phyloP scores from a whole-genome alignment of 2,888 invertebrate species.

The Graphium colonna region DNA sequence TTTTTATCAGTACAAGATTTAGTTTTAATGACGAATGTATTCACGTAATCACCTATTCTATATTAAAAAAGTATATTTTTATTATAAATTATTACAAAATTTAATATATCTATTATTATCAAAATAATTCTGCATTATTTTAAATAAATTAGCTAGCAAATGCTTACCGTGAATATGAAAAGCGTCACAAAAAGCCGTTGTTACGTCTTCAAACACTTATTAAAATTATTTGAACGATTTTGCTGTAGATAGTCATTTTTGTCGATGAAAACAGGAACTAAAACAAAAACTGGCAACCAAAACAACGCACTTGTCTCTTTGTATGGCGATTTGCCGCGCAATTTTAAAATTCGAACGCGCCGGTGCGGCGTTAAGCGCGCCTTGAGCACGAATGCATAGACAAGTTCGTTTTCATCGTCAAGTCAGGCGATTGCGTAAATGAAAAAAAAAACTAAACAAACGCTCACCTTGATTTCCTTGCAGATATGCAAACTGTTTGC shows the following conservation, averaged over 20 bases:
- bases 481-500: constrained; percentile 29
- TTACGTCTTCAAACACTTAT: constrained; percentile 57
- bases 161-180: constrained; percentile 23
- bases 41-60: too few relatives aligned
- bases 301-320: constrained; percentile 6
- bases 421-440: constrained; percentile 31
- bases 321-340: constrained; percentile 4
- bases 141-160: too few relatives aligned
- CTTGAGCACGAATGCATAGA: constrained; percentile 46
- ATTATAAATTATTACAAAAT: too few relatives aligned
- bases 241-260: constrained; percentile 74
- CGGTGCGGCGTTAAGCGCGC: constrained; percentile 49
- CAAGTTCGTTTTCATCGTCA: constrained; percentile 44
- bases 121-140: too few relatives aligned
- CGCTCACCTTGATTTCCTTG: constrained; percentile 58
- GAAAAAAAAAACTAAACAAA: constrained; percentile 32
- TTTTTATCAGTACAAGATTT: too few relatives aligned
- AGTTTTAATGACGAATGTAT: too few relatives aligned
- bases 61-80: too few relatives aligned
- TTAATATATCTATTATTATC: too few relatives aligned
- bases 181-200: background rate
- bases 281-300: background rate
- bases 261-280: constrained; percentile 14
- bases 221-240: constrained; percentile 73
- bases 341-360: constrained; percentile 24